Base-by-base conservation (phyloP, 2,797 vertebrate species). In the Lepus townsendii region DNA sequence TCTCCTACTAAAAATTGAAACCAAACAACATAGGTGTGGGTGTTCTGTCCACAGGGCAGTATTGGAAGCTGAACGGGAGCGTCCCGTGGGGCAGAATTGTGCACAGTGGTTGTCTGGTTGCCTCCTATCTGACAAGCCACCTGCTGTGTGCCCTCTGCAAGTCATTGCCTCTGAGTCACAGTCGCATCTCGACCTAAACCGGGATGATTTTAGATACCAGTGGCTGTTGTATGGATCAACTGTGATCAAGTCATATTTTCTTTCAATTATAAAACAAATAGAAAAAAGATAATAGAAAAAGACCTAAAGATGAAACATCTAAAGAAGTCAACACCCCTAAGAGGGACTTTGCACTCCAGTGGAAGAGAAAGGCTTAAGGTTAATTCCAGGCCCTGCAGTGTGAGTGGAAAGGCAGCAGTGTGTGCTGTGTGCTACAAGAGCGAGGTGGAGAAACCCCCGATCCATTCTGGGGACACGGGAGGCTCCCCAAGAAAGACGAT, bases 241-340 rank as follows among this genome's bases (percentile, higher is more conserved):
- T 26, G 17, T 72, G 79, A 63, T 50, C 57, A 88, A 77, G 7
- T 80, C 10, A 14, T 57, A n/a, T 77, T 93, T 86, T 69, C 75
- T 94, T 89, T 54, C 27, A 86, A 10, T 27, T 60, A 7, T 71
- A 69, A 87, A 86, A 79, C 66, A 8, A 73, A 75, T 11, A 87
- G 11, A 24, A 10, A 71, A 95, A 86, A 30, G n/a, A 42, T 5
- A 47, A 13, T 2, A 68, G 4, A 26, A 47, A 60, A 94, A 65
- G 3, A 57, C 26, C 38, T 63, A 78, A 63, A 76, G 68, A 82
- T 86, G 38, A 71, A 78, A 22, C 76, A 13, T 50, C 32, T 66
- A 71, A 91, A 42, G 32, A 57, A 82, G 5, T 85, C 88, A 77
- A 68, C 4, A 27, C 17, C 3, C 32, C 20, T 35, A 19, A 90